Evolutionary conservation across 2,797 vertebrate genomes (phyloP).

Genomic region (Nyctalus aviator): DNA sequence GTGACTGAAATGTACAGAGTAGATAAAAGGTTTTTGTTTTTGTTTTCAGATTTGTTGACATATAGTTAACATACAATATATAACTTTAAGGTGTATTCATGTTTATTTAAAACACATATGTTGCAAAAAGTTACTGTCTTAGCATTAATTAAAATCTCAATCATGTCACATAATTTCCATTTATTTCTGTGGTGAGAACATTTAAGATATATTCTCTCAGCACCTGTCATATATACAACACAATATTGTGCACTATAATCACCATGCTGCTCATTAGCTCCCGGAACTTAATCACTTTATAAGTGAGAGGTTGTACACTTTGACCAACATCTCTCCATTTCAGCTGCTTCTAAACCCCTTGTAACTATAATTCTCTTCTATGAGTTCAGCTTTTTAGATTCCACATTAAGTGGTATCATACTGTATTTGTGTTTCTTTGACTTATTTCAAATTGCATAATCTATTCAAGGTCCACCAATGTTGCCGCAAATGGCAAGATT

Average conservation of each 20-base stretch:
- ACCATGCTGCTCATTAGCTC: neutral
- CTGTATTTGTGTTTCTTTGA: neutral
- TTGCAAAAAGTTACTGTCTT: neutral
- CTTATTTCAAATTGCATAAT: constrained; percentile 6
- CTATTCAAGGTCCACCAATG: neutral
- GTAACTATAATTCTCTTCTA: neutral
- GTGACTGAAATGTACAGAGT: neutral
- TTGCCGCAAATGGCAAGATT: neutral
- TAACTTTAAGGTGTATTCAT: neutral
- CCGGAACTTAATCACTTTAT: neutral
- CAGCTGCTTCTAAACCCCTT: neutral
- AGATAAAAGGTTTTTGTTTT: neutral
- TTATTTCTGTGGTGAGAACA: constrained; percentile 9
- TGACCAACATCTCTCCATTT: neutral
- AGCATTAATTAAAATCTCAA: neutral
- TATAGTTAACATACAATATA: neutral
- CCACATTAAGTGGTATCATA: neutral
- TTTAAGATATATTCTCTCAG: neutral
- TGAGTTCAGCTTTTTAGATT: neutral
- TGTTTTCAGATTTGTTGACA: neutral
- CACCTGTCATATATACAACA: neutral
- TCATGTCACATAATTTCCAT: neutral
- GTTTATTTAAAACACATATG: neutral
- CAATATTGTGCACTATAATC: neutral
- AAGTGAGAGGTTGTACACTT: neutral